Evolutionary conservation across 2,113 vertebrate genomes (phyloP).

Genomic region (Grus americana): DNA sequence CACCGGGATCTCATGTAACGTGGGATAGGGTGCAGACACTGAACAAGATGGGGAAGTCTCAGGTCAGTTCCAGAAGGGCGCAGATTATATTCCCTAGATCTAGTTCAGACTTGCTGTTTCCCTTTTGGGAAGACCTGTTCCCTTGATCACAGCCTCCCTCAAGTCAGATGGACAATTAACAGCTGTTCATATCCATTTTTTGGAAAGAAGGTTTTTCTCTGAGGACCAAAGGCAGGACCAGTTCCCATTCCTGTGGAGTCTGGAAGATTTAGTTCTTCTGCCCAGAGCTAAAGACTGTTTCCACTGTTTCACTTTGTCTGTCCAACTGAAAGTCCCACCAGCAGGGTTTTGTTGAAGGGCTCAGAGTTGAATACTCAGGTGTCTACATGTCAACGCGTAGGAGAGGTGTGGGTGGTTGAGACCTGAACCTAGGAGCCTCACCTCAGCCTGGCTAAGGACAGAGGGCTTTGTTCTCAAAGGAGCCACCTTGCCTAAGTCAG

Average conservation of each 20-base stretch:
- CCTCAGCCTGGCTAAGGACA: not conserved
- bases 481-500: not conserved
- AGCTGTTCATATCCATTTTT: not conserved
- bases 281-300: not conserved
- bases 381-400: fast-evolving
- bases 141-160: not conserved
- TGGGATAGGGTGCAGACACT: not conserved
- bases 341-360: not conserved
- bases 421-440: not conserved
- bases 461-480: not conserved
- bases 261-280: not conserved
- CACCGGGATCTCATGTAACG: fast-evolving
- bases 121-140: not conserved
- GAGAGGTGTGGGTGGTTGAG: not conserved
- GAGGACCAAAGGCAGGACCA: not conserved
- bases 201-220: not conserved
- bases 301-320: not conserved
- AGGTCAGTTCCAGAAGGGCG: not conserved
- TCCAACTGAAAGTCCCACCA: not conserved
- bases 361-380: not conserved
- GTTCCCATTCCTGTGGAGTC: not conserved
- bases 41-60: not conserved
- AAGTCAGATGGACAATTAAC: not conserved
- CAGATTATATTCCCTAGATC: not conserved
- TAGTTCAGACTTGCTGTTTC: not conserved